Evolutionary conservation across 2,797 vertebrate species (phyloP).

Genomic region (Artibeus lituratus): DNA sequence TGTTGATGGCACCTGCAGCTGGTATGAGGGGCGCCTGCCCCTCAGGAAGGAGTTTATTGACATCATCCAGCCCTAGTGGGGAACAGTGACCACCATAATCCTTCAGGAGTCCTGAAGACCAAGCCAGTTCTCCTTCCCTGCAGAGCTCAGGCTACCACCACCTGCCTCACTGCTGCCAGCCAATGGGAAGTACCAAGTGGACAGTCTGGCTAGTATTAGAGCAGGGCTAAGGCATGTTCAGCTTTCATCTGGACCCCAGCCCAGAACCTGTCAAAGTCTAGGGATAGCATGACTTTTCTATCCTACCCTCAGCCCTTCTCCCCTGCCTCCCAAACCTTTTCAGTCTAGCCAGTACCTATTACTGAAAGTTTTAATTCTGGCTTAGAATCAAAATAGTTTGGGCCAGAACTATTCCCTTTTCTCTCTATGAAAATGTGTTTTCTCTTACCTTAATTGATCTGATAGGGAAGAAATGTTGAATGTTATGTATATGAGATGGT

Average conservation of each 20-base stretch:
- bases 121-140: constrained; percentile 12
- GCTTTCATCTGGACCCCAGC: not conserved
- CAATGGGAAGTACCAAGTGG: constrained; percentile 51
- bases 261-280: not conserved
- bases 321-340: not conserved
- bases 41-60: constrained; percentile 91
- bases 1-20: constrained; percentile 90
- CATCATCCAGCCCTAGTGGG: constrained; percentile 88
- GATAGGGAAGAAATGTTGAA: not conserved
- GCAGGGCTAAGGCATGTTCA: not conserved
- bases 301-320: not conserved
- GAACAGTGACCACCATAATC: not conserved
- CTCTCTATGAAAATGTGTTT: not conserved
- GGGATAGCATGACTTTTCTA: not conserved
- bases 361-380: constrained; percentile 19
- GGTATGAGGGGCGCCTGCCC: constrained; percentile 88
- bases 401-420: not conserved
- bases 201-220: constrained; percentile 38
- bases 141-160: constrained; percentile 20
- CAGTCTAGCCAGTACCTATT: not conserved
- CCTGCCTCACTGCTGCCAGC: constrained; percentile 35
- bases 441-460: constrained; percentile 30
- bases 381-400: not conserved
- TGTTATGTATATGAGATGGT: not conserved
- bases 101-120: constrained; percentile 54